phyloP scores from a whole-genome alignment of 2,113 vertebrate genomes.

The Brachyhypopomus gauderio region DNA sequence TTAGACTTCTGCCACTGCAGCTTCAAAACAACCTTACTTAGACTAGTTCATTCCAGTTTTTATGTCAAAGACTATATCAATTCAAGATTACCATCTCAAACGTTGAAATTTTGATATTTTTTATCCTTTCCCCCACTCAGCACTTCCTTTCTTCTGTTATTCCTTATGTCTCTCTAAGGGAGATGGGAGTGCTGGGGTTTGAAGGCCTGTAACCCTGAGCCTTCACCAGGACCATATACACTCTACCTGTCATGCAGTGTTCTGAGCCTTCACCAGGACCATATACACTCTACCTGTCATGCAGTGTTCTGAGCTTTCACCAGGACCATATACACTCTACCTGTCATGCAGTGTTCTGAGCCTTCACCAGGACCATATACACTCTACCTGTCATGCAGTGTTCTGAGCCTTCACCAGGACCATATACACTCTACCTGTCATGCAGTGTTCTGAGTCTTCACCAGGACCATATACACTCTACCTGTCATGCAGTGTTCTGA shows the following conservation, averaged over 20 bases:
- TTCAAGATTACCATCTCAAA: too few species aligned
- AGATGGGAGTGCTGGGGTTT: neutral
- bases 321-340: too few species aligned
- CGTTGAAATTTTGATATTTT: too few species aligned
- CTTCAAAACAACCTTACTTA: too few species aligned
- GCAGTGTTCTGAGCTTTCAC: neutral
- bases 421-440: neutral
- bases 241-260: neutral
- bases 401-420: neutral
- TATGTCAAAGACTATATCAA: too few species aligned
- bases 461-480: neutral
- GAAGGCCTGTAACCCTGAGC: conserved; percentile 6
- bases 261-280: neutral
- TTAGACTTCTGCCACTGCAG: too few species aligned
- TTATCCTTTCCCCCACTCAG: neutral
- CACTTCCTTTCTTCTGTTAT: neutral
- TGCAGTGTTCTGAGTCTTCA: neutral
- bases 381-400: too few species aligned
- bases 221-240: neutral
- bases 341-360: too few species aligned
- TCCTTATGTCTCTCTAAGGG: neutral
- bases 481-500: neutral
- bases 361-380: too few species aligned
- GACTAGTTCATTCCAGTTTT: too few species aligned
- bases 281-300: too few species aligned